phyloP scores from a whole-genome alignment of 2,888 invertebrate species.

The Drosophila barbarae region DNA sequence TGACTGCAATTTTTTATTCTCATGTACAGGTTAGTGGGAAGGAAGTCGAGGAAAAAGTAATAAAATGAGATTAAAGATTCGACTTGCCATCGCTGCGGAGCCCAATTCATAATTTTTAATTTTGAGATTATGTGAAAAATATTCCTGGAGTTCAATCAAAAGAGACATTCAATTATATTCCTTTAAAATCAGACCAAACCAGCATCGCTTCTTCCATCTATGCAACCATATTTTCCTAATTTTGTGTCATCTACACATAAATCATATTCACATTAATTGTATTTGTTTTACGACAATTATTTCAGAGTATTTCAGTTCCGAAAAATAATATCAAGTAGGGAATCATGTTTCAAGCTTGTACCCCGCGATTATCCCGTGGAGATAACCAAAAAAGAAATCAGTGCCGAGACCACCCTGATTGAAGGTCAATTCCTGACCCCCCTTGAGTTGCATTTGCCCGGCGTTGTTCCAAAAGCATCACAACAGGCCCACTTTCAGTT shows the following conservation, averaged over 20 bases:
- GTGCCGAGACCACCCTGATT: slow-evolving; percentile 86
- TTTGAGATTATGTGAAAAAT: slow-evolving; percentile 1
- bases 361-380: slow-evolving; percentile 90
- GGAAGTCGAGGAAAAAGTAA: not conserved
- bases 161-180: not conserved
- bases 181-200: not conserved
- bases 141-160: slow-evolving; percentile 13
- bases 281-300: slow-evolving; percentile 59
- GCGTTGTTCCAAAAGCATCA: slow-evolving; percentile 90
- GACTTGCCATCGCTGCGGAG: not conserved
- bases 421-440: slow-evolving; percentile 95
- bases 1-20: slow-evolving; percentile 18
- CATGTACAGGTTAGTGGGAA: slow-evolving; percentile 21
- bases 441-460: slow-evolving; percentile 89
- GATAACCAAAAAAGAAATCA: slow-evolving; percentile 90
- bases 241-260: not conserved
- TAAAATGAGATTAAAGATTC: not conserved
- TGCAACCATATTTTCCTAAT: not conserved
- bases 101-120: not conserved
- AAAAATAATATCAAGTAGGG: slow-evolving; percentile 91
- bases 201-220: not conserved
- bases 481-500: slow-evolving; percentile 92
- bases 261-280: slow-evolving; percentile 1
- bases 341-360: slow-evolving; percentile 89
- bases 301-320: slow-evolving; percentile 94